A percentile compares a stretch with the other conserved stretches of the same genome.
These are phyloP conservation scores for Hylomyscus alleni DNA, from an alignment of 2,797 vertebrate genomes.

Conservation along the genomic window DNA sequence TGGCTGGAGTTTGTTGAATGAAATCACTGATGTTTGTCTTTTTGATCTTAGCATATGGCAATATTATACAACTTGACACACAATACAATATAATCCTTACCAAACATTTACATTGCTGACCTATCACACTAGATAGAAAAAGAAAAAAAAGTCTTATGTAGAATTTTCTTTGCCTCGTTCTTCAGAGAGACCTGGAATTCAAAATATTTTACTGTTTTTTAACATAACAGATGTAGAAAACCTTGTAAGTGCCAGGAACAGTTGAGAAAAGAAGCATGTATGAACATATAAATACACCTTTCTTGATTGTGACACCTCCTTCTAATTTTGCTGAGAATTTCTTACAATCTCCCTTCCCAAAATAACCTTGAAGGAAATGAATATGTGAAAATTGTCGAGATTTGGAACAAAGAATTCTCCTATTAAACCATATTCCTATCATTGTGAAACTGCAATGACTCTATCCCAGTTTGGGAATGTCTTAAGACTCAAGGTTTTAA, in stretches of 20 bases:
- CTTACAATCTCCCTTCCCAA: neutral
- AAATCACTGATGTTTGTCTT: neutral
- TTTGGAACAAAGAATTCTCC: neutral
- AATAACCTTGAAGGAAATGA: neutral
- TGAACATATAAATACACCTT: neutral
- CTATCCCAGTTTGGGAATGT: neutral
- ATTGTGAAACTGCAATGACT: neutral
- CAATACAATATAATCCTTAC: neutral
- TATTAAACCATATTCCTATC: neutral
- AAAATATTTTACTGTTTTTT: neutral
- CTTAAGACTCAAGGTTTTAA: neutral
- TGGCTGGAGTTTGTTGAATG: neutral
- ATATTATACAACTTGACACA: neutral
- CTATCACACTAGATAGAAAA: neutral
- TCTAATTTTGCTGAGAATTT: neutral
- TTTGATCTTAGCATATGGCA: neutral
- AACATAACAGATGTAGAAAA: neutral
- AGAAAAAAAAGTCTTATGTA: neutral
- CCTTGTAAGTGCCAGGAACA: rapidly evolving
- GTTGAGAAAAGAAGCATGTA: neutral
- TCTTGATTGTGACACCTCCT: rapidly evolving
- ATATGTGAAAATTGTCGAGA: neutral
- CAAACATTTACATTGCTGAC: neutral
- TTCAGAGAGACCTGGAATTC: neutral
- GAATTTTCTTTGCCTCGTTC: neutral